Evolutionary conservation across 2,113 vertebrate genomes (phyloP).

Genomic region (Bucco capensis): DNA sequence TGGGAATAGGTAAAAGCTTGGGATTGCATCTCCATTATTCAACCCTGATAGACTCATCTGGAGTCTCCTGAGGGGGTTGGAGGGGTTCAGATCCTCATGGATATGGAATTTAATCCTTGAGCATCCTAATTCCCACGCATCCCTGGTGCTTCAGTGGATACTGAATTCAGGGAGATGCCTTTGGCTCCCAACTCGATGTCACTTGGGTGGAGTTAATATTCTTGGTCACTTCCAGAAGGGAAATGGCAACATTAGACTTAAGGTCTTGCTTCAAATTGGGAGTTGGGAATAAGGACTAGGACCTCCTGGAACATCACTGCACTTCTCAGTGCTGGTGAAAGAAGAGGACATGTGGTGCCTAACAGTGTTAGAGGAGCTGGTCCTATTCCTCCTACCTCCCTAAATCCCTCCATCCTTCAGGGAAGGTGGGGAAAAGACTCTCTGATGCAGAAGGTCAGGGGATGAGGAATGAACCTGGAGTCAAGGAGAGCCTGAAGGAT

Average conservation of each 20-base stretch:
- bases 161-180: background rate
- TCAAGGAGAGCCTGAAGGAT: background rate
- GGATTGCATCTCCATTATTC: accelerated
- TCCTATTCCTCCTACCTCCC: background rate
- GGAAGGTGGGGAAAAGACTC: background rate
- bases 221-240: background rate
- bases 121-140: too few relatives aligned
- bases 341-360: accelerated
- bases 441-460: too few relatives aligned
- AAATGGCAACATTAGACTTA: background rate
- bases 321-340: background rate
- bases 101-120: accelerated
- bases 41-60: accelerated
- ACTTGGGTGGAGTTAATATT: background rate
- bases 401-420: accelerated
- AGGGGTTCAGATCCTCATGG: accelerated
- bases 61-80: accelerated
- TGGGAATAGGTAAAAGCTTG: slow-evolving; percentile 74
- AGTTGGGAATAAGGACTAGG: background rate
- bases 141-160: background rate
- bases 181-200: accelerated
- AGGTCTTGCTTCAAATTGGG: background rate
- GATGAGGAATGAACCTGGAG: too few relatives aligned
- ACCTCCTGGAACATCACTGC: background rate
- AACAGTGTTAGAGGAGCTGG: background rate